Evolutionary conservation across 2,888 invertebrate species (phyloP).

Genomic region (Plagiodera versicolora): DNA sequence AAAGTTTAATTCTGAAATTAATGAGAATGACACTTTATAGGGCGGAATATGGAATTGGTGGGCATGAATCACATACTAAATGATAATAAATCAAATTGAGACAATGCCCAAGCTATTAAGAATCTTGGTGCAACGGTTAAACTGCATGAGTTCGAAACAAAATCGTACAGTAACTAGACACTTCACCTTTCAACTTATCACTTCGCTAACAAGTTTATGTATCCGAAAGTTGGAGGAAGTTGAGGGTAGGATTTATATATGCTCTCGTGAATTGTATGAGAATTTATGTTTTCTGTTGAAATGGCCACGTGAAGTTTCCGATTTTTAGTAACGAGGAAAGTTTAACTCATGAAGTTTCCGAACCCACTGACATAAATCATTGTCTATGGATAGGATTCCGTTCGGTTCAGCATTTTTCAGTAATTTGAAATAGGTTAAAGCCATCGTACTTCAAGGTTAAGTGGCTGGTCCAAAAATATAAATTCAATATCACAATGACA

Average conservation of each 20-base stretch:
- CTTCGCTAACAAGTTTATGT: slow-evolving; percentile 25
- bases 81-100: slow-evolving; percentile 1
- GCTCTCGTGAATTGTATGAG: slow-evolving; percentile 13
- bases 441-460: too few relatives aligned
- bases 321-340: slow-evolving; percentile 5
- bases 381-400: not conserved
- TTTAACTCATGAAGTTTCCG: slow-evolving; percentile 2
- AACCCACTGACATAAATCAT: not conserved
- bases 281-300: slow-evolving; percentile 15
- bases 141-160: slow-evolving; percentile 27
- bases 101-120: too few relatives aligned
- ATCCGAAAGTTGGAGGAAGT: slow-evolving; percentile 21
- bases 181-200: slow-evolving; percentile 25
- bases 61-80: not conserved
- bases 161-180: slow-evolving; percentile 23
- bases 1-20: too few relatives aligned
- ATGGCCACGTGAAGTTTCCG: not conserved
- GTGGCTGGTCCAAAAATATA: too few relatives aligned
- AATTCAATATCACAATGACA: too few relatives aligned
- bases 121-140: slow-evolving; percentile 12
- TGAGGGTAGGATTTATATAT: slow-evolving; percentile 21
- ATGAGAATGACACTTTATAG: too few relatives aligned
- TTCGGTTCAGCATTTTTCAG: not conserved
- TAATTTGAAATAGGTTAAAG: not conserved
- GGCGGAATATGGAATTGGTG: too few relatives aligned